phyloP scores from a whole-genome alignment of 1,140 invertebrate species.

The Megathymus violae region DNA sequence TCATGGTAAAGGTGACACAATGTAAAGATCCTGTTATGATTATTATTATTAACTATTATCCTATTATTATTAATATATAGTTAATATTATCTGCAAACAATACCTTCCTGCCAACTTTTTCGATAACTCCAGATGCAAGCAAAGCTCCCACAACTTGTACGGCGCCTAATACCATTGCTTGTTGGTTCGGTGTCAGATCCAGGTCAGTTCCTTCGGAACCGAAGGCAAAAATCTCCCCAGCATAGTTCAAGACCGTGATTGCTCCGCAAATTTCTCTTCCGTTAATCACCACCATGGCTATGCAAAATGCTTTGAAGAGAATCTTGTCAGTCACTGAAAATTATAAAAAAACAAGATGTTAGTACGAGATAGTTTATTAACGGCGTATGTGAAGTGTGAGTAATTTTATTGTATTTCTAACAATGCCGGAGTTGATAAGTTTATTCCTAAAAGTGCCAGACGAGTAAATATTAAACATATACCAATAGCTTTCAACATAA shows the following conservation, averaged over 20 bases:
- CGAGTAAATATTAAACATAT: too few relatives aligned
- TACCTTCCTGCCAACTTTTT: conserved; percentile 51
- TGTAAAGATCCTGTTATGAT: too few relatives aligned
- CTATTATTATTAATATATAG: too few relatives aligned
- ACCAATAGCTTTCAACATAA: conserved; percentile 43
- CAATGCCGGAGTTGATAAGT: too few relatives aligned
- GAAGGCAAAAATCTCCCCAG: conserved; percentile 48
- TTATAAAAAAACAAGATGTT: conserved; percentile 17
- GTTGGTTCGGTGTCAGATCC: conserved; percentile 48
- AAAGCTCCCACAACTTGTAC: conserved; percentile 47
- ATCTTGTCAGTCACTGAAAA: conserved; percentile 51
- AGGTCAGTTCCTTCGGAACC: conserved; percentile 36
- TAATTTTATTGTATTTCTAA: too few relatives aligned
- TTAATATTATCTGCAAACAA: too few relatives aligned
- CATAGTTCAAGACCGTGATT: conserved; percentile 52
- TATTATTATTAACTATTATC: too few relatives aligned
- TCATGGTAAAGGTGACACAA: too few relatives aligned
- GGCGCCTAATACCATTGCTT: conserved; percentile 48
- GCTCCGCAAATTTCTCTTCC: conserved; percentile 51
- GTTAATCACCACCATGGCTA: conserved; percentile 43
- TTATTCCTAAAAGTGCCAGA: too few relatives aligned
- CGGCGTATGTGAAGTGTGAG: too few relatives aligned
- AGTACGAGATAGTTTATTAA: too few relatives aligned
- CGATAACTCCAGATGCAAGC: conserved; percentile 47
- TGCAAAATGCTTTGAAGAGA: conserved; percentile 46